Evolutionary conservation across 2,113 vertebrate species (phyloP), one percentile per base, ranked within the genome.

Genomic region (Furnarius figulus): DNA sequence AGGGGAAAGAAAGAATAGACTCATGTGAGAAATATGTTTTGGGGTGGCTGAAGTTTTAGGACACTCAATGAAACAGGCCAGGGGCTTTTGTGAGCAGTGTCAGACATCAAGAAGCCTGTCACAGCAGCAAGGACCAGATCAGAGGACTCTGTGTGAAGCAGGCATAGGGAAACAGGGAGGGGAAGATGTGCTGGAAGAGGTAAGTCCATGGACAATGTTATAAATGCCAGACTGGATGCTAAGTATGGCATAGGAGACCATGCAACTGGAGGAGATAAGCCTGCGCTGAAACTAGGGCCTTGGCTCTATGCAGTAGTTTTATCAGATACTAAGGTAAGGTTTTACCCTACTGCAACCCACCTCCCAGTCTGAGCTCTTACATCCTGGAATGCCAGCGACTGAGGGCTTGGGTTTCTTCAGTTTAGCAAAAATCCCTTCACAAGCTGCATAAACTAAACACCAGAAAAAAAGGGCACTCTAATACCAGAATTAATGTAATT

Each of bases 1-100:
- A 55, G 40, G 24, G 46, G 67, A 70, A 55, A 74, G 19, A 21
- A 82, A 65, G 37, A 73, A 9, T 2, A 35, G 55, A 52, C 8
- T 35, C 1, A 4, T 1, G 2, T 77, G 46, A 83, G 30, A 35
- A 73, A 76, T 39, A 6, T 13, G 3, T 0, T 4, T 31, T 31
- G 17, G 10, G 20, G 15, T 37, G 6, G 23, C 5, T 71, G 46
- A 73, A 58, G 13, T 44, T 44, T 25, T 2, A 31, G 39, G 46
- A 53, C 31, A 22, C 33, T 39, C 0, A 1, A 12, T 33, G 59
- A 50, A 62, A 55, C 15, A 18, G 68, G 28, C 23, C 62, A 70
- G 83, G 39, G 10, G 18, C 39, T 85, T 35, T 31, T 53, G 50
- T 66, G 50, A 77, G 59, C 1, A 6, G 52, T 35, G 50, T 62